Evolutionary conservation across 2,888 invertebrate species (phyloP).

Genomic region (Ochropleura leucogaster): DNA sequence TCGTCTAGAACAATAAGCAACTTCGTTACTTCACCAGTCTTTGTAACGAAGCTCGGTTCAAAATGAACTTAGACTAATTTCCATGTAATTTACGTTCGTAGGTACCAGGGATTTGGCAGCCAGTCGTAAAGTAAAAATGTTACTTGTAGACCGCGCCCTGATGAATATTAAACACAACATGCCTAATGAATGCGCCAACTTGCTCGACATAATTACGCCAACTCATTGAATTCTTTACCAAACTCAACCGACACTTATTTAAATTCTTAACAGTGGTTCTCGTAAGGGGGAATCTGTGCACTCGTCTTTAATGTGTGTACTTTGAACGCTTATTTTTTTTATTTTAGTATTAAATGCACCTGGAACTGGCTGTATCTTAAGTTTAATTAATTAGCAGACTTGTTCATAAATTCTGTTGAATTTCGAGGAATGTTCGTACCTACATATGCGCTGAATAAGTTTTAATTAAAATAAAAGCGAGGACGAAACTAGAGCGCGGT

Average conservation of each 20-base stretch:
- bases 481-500: constrained; percentile 36
- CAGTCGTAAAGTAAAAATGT: constrained; percentile 79
- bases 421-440: constrained; percentile 11
- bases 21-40: constrained; percentile 67
- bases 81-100: constrained; percentile 82
- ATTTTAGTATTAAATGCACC: constrained; percentile 26
- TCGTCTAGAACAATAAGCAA: constrained; percentile 67
- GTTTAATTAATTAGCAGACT: constrained; percentile 38
- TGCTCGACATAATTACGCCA: constrained; percentile 83
- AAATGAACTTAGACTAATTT: constrained; percentile 81
- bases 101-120: constrained; percentile 72
- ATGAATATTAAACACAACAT: constrained; percentile 86
- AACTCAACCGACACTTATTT: constrained; percentile 78
- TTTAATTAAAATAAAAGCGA: constrained; percentile 61
- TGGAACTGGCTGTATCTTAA: constrained; percentile 8
- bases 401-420: constrained; percentile 14
- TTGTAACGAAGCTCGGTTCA: constrained; percentile 70
- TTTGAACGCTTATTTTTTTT: constrained; percentile 19
- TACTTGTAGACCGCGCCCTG: constrained; percentile 75
- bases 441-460: constrained; percentile 47
- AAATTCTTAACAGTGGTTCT: constrained; percentile 75
- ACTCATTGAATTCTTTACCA: constrained; percentile 84
- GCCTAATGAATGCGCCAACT: constrained; percentile 84
- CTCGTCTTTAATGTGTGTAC: constrained; percentile 37
- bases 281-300: constrained; percentile 62